phyloP scores from a whole-genome alignment of 2,888 invertebrate genomes.

The Carcina quercana region DNA sequence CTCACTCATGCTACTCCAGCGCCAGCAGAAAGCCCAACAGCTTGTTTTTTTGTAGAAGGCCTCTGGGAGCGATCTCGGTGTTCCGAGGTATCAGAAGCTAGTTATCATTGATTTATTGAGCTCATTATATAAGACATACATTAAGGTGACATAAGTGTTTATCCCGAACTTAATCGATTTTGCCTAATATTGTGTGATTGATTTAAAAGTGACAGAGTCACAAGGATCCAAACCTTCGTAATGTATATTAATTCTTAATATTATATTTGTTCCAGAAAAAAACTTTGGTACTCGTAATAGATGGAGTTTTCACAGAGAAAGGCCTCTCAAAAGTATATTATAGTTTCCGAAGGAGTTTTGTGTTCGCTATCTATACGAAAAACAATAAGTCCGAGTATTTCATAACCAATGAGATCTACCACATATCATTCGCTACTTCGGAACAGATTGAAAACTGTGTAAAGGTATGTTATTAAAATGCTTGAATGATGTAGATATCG shows the following conservation, averaged over 20 bases:
- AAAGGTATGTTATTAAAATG: slow-evolving; percentile 35
- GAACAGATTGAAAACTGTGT: slow-evolving; percentile 37
- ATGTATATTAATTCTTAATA: too few species aligned
- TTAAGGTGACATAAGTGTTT: neutral
- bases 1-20: neutral
- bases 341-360: slow-evolving; percentile 48
- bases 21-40: neutral
- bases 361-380: slow-evolving; percentile 25
- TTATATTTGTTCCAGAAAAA: slow-evolving; percentile 42
- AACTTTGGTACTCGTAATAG: slow-evolving; percentile 34
- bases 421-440: slow-evolving; percentile 27
- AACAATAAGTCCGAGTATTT: slow-evolving; percentile 22
- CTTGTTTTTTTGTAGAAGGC: too few species aligned
- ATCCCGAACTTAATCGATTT: too few species aligned
- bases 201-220: too few species aligned
- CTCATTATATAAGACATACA: neutral
- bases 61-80: too few species aligned
- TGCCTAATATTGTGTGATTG: too few species aligned
- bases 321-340: slow-evolving; percentile 19
- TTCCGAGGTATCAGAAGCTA: too few species aligned
- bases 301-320: slow-evolving; percentile 45
- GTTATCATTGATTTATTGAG: too few species aligned
- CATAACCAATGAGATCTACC: slow-evolving; percentile 43
- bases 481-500: neutral
- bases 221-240: neutral